A percentile compares a stretch with the other conserved stretches of the same genome.
These are phyloP conservation scores for Chanos chanos DNA, from an alignment of 2,797 vertebrate species.

Conservation along the genomic window DNA sequence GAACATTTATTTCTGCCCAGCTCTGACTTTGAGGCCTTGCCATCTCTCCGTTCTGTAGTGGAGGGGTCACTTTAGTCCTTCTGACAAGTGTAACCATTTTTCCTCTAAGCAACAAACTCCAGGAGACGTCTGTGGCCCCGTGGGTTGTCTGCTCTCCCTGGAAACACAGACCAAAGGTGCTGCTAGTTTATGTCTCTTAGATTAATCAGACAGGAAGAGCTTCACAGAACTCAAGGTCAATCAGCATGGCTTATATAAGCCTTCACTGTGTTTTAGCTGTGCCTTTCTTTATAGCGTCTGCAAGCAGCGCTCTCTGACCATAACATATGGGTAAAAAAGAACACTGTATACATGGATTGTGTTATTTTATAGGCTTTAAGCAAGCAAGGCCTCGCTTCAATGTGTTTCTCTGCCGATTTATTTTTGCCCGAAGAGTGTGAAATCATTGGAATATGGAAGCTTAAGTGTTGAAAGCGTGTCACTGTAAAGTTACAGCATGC, in stretches of 20 bases:
- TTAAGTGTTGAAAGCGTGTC: too few relatives aligned
- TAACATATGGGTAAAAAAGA: too few relatives aligned
- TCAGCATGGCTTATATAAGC: slow-evolving; percentile 50
- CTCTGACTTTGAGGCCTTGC: slow-evolving; percentile 64
- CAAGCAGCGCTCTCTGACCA: too few relatives aligned
- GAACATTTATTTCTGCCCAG: slow-evolving; percentile 65
- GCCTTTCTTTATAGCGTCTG: too few relatives aligned
- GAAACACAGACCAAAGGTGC: slow-evolving; percentile 55
- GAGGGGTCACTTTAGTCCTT: slow-evolving; percentile 58
- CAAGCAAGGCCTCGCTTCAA: too few relatives aligned
- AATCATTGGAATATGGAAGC: too few relatives aligned
- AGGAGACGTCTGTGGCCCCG: slow-evolving; percentile 46
- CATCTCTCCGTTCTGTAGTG: slow-evolving; percentile 56
- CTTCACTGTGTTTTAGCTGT: too few relatives aligned
- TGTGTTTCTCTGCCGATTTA: neutral
- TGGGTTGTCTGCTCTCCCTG: slow-evolving; percentile 48
- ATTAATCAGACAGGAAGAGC: slow-evolving; percentile 55
- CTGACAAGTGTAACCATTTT: slow-evolving; percentile 64
- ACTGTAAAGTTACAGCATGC: too few relatives aligned
- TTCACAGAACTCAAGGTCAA: slow-evolving; percentile 55
- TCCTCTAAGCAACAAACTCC: slow-evolving; percentile 54
- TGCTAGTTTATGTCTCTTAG: slow-evolving; percentile 64
- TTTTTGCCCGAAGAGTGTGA: too few relatives aligned
- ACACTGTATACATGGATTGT: too few relatives aligned
- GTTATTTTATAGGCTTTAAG: too few relatives aligned